These are phyloP conservation scores for Chiroxiphia lanceolata DNA, from an alignment of 2,797 vertebrate genomes.

Conservation along the genomic window DNA sequence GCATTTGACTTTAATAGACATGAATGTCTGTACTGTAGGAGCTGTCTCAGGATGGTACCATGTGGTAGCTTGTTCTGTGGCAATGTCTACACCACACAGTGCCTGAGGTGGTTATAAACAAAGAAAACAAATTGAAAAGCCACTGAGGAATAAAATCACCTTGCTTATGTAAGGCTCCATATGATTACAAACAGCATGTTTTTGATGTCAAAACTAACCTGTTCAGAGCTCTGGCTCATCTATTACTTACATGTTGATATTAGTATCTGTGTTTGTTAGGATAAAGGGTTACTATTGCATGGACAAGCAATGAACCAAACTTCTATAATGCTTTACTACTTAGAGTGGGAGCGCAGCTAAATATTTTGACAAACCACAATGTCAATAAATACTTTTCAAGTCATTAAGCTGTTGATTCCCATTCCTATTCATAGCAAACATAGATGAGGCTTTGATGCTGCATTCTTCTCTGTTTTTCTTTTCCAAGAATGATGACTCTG, in stretches of 20 bases:
- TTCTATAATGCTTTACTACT: background rate
- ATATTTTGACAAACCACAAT: background rate
- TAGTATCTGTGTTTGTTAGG: background rate
- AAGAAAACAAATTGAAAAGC: background rate
- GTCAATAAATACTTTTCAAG: background rate
- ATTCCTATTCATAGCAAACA: background rate
- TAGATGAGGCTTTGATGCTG: background rate
- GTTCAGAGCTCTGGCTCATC: background rate
- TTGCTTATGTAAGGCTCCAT: background rate
- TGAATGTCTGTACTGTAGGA: background rate
- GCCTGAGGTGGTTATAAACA: background rate
- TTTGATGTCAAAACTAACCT: background rate
- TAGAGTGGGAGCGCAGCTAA: background rate
- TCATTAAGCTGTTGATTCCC: background rate
- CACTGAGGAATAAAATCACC: background rate
- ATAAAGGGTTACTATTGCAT: background rate
- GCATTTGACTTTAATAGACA: background rate
- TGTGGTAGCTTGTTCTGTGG: background rate
- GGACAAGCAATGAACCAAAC: background rate
- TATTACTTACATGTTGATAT: constrained; percentile 1
- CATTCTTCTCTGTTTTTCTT: background rate
- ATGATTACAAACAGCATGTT: background rate
- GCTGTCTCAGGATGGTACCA: background rate
- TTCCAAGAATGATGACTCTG: background rate
- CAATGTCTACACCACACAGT: background rate